A percentile compares a stretch with the other conserved stretches of the same genome.
These are phyloP conservation scores for Ypsolopha scabrella DNA, from an alignment of 2,888 invertebrate genomes.

Conservation along the genomic window DNA sequence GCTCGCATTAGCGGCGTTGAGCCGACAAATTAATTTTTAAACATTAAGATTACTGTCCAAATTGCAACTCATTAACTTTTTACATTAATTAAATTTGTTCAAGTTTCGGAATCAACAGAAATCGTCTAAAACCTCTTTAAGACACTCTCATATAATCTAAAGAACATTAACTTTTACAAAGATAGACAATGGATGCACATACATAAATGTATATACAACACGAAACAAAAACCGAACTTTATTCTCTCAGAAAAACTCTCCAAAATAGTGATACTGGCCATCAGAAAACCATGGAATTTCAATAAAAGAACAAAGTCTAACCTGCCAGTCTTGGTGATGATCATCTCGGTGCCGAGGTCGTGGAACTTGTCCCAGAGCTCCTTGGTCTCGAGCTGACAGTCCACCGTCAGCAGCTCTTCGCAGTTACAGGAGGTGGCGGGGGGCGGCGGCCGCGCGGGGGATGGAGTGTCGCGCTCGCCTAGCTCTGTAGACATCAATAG, in stretches of 20 bases:
- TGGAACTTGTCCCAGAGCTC: conserved; percentile 98
- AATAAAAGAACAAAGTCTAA: conserved; percentile 44
- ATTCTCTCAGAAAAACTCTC: too few species aligned
- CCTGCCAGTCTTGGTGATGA: conserved; percentile 98
- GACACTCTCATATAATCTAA: too few species aligned
- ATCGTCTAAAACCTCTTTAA: too few species aligned
- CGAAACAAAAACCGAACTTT: too few species aligned
- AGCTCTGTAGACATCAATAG: conserved; percentile 30
- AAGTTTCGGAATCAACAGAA: too few species aligned
- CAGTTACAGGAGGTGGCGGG: conserved; percentile 79
- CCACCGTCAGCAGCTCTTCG: conserved; percentile 84
- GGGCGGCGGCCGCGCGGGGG: conserved; percentile 50
- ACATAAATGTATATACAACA: too few species aligned
- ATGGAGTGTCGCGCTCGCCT: conserved; percentile 63
- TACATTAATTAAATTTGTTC: too few species aligned
- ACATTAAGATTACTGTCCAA: background rate
- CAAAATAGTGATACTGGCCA: background rate
- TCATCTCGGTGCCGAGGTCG: conserved; percentile 96
- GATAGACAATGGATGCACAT: too few species aligned
- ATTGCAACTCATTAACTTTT: background rate
- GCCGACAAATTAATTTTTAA: conserved; percentile 20
- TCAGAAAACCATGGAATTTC: background rate
- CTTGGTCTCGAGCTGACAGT: conserved; percentile 95
- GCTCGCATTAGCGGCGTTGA: conserved; percentile 51
- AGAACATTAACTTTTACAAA: too few species aligned